Evolutionary conservation across 2,113 vertebrate species (phyloP).

Genomic region (Pedionomus torquatus): DNA sequence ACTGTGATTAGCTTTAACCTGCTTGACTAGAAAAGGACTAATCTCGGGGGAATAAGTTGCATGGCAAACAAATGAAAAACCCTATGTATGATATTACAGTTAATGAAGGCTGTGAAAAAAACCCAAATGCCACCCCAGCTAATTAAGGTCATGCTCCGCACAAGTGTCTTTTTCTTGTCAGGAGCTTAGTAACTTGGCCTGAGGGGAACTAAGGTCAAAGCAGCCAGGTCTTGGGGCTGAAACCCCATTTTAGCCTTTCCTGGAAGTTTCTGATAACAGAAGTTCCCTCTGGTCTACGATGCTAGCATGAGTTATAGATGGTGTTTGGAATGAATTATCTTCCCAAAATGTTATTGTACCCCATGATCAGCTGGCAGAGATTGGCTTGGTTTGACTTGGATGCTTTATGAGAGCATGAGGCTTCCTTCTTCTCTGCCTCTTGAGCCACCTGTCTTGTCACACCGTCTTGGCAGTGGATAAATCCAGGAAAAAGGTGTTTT

Average conservation of each 20-base stretch:
- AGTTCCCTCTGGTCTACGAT: not conserved
- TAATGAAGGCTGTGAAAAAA: slow-evolving; percentile 42
- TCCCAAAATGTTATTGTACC: not conserved
- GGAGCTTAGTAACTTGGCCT: not conserved
- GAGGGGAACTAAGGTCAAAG: slow-evolving; percentile 2
- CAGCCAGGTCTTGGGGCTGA: not conserved
- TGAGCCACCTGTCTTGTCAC: not conserved
- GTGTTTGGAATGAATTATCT: not conserved
- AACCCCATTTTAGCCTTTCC: not conserved
- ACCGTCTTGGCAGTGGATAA: not conserved
- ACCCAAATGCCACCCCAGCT: not conserved
- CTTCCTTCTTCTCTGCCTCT: not conserved
- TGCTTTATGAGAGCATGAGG: not conserved
- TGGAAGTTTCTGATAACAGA: not conserved
- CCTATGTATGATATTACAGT: slow-evolving; percentile 14
- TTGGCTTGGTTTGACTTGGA: not conserved
- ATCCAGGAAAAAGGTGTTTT: not conserved
- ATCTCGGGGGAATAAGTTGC: slow-evolving; percentile 57
- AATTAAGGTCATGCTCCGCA: not conserved
- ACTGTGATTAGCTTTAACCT: slow-evolving; percentile 75
- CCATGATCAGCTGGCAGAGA: not conserved
- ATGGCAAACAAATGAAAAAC: slow-evolving; percentile 56
- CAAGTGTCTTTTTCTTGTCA: not conserved
- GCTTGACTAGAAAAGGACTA: slow-evolving; percentile 71
- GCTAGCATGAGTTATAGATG: not conserved